These are phyloP conservation scores for Sylvia borin DNA, from an alignment of 2,797 vertebrate genomes.

Conservation along the genomic window DNA sequence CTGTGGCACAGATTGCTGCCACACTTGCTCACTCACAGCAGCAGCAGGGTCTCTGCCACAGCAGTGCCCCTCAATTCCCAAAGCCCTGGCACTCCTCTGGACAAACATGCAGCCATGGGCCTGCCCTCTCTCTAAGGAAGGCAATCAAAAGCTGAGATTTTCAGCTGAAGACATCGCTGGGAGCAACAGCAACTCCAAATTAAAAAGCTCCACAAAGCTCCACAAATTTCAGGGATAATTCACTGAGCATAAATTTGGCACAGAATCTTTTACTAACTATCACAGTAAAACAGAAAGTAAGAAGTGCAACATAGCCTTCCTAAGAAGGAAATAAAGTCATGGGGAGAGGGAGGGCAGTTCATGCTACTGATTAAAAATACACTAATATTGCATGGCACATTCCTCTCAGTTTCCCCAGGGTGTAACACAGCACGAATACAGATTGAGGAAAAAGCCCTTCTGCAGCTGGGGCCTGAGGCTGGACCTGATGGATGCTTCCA, in stretches of 20 bases:
- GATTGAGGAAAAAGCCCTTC: background rate
- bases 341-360: background rate
- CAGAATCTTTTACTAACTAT: background rate
- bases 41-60: background rate
- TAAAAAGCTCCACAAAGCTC: background rate
- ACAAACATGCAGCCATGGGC: background rate
- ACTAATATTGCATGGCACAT: background rate
- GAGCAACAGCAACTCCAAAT: background rate
- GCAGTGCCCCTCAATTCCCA: background rate
- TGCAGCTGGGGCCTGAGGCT: background rate
- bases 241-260: background rate
- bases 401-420: background rate
- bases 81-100: background rate
- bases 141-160: background rate
- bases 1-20: background rate
- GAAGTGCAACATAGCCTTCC: background rate
- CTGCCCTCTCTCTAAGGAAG: background rate
- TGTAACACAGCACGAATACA: background rate
- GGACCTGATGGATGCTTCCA: background rate
- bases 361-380: background rate
- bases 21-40: rapidly evolving
- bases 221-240: background rate
- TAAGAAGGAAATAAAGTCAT: background rate
- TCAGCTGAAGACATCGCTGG: background rate
- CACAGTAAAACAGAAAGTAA: background rate